phyloP scores from a whole-genome alignment of 2,888 invertebrate genomes.

The Baronia brevicornis region DNA sequence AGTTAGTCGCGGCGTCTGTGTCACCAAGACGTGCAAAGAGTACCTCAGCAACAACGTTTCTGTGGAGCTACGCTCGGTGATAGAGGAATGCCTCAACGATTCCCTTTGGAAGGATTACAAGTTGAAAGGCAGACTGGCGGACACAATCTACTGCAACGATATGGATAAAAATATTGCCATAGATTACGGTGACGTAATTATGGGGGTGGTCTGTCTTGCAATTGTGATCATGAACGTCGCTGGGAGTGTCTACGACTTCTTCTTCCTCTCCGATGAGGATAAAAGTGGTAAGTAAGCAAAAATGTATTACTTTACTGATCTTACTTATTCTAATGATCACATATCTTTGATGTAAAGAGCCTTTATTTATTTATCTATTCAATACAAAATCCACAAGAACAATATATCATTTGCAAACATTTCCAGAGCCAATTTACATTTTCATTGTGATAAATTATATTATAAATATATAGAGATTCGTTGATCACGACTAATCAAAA shows the following conservation, averaged over 20 bases:
- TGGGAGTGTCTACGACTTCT: conserved; percentile 47
- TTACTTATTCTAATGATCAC: too few relatives aligned
- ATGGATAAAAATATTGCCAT: conserved; percentile 26
- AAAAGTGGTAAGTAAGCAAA: conserved; percentile 15
- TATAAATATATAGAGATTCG: too few relatives aligned
- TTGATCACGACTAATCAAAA: too few relatives aligned
- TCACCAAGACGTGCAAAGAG: conserved; percentile 25
- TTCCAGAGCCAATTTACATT: too few relatives aligned
- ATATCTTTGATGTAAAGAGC: too few relatives aligned
- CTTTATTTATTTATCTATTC: too few relatives aligned
- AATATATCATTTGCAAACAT: too few relatives aligned
- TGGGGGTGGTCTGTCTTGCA: conserved; percentile 37
- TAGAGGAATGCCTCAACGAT: conserved; percentile 35
- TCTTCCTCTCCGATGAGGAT: conserved; percentile 7
- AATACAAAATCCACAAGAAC: too few relatives aligned
- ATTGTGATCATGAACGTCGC: conserved; percentile 38
- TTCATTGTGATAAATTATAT: too few relatives aligned
- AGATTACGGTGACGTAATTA: conserved; percentile 38
- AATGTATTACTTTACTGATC: too few relatives aligned
- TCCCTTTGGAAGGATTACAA: conserved; percentile 40
- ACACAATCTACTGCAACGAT: conserved; percentile 38
- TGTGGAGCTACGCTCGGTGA: conserved; percentile 18
- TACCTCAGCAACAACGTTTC: conserved; percentile 17
- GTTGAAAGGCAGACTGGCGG: conserved; percentile 35
- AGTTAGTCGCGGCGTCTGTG: conserved; percentile 28